Evolutionary conservation across 92 coral and sea anemone species (phyloP), one percentile per base, ranked within the genome.

Genomic region (Bergia puertoricense): DNA sequence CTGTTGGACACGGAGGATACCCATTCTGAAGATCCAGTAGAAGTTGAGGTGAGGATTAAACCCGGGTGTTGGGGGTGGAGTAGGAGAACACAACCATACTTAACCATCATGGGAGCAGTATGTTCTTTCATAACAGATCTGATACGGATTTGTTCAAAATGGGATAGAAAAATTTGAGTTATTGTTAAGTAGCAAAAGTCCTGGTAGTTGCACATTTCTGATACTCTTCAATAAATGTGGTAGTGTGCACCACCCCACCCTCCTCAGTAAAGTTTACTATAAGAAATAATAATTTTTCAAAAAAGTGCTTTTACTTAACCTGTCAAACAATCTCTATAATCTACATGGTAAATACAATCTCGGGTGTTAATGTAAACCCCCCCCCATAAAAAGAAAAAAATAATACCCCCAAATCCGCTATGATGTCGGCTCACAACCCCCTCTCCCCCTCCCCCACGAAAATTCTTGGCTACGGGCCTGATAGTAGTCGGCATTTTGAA

Each of bases 1-100:
- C 88, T 97, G 87, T 93, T 97, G n/a, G 99, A 97, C 72, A 95
- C 97, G 2, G 99, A 96, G 40, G 99, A 97, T 81, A 42, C 92
- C 1, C 98, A 94, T 81, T 95, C 99, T 4, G 99, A 97, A 85
- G 99, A 97, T 86, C 98, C 95, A 8, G 81, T 91, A 45, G 99
- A 94, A 88, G 98, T 92, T 18, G 99, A 95, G 95, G 98, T 94
- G 77, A 14, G 91, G 42, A 13, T 1, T n/a, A 1, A 65, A 9
- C 23, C 45, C 30, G 4, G 8, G 5, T 54, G 18, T 38, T 54
- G 67, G 4, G 54, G 45, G 73, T 46, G 8, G 11, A 8, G 57
- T 51, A 8, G 15, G 59, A 3, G 59, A 54, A 54, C 59, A 11
- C 59, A 13, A 10, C 59, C 16, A 10, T 10, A 54, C 18, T 18